Evolutionary conservation across 2,888 invertebrate genomes (phyloP).

Genomic region (Perithous albicinctus): DNA sequence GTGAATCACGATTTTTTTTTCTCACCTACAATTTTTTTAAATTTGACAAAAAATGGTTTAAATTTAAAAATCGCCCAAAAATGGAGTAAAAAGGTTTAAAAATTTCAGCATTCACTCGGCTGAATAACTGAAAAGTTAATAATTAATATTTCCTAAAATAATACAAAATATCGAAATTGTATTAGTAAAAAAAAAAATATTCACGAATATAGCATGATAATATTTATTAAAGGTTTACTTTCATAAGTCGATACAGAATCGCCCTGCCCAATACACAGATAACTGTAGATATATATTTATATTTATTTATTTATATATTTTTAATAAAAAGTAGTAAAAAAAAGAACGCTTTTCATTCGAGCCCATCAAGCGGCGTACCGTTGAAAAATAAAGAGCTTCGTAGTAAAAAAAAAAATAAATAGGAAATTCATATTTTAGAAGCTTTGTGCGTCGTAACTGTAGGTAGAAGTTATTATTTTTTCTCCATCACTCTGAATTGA

Average conservation of each 20-base stretch:
- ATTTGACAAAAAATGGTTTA: too few species aligned
- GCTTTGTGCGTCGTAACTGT: background rate
- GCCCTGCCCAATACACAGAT: slow-evolving; percentile 23
- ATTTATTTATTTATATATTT: slow-evolving; percentile 4
- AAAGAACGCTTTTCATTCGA: slow-evolving; percentile 22
- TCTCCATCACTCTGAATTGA: background rate
- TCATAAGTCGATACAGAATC: slow-evolving; percentile 29
- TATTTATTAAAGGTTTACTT: slow-evolving; percentile 45
- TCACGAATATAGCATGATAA: background rate
- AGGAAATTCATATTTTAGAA: background rate
- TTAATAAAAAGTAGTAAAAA: slow-evolving; percentile 19
- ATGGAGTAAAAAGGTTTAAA: too few species aligned
- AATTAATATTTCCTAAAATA: background rate
- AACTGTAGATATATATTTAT: slow-evolving; percentile 36
- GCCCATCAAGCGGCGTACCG: background rate
- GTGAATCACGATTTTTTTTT: too few species aligned
- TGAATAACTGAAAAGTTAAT: background rate
- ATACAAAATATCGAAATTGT: background rate
- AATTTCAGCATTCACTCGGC: too few species aligned
- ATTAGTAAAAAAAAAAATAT: background rate
- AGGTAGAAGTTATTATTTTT: background rate
- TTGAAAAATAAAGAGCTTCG: background rate
- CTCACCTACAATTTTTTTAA: too few species aligned
- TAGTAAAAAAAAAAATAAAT: background rate
- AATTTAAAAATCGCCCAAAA: too few species aligned